Evolutionary conservation across 1,140 invertebrate species (phyloP).

Genomic region (Rhagoletis pomonella): DNA sequence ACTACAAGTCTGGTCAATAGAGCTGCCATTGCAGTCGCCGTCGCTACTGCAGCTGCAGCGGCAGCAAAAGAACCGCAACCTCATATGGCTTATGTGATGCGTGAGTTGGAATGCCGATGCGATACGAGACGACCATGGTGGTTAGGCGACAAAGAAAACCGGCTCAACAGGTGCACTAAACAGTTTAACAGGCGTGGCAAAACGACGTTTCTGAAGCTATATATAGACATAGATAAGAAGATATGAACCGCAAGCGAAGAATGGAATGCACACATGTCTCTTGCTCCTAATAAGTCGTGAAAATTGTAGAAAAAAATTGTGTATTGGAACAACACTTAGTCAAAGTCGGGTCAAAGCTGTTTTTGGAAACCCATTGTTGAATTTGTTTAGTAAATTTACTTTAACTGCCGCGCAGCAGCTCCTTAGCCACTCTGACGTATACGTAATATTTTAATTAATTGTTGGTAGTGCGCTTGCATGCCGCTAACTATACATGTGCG

Average conservation of each 20-base stretch:
- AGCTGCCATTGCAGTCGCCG: not conserved
- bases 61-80: not conserved
- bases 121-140: not conserved
- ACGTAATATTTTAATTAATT: not conserved
- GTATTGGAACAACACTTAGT: too few species aligned
- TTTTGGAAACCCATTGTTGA: too few species aligned
- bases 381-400: too few species aligned
- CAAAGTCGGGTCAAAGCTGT: too few species aligned
- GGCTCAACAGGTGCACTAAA: not conserved
- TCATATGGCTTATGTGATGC: not conserved
- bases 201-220: not conserved
- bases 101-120: constrained; percentile 3
- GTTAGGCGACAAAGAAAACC: not conserved
- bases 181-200: not conserved
- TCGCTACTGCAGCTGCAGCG: not conserved
- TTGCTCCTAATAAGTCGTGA: too few species aligned
- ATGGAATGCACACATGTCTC: too few species aligned
- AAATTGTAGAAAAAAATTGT: too few species aligned
- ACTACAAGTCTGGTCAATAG: not conserved
- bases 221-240: too few species aligned
- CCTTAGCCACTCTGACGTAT: not conserved
- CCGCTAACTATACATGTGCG: not conserved
- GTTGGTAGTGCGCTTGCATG: not conserved
- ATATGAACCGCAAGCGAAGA: too few species aligned
- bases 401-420: too few species aligned